Conservation (phyloP, 2,797 vertebrate species). For the Thaleichthys pacificus region DNA sequence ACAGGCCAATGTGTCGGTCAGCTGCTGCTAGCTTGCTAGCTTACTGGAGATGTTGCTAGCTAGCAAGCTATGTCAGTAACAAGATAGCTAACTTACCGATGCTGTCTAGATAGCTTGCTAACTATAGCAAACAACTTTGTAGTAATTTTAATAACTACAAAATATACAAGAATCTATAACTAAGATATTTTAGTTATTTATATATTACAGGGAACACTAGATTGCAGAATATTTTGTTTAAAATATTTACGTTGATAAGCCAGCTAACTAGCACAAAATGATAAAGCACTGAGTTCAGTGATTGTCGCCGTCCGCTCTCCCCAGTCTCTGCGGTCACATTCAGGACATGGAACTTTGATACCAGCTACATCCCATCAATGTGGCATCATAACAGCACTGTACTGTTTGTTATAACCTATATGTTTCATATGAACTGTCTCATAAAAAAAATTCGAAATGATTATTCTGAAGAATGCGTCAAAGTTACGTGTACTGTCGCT, state of each 20-base stretch:
- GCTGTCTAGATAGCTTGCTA: background rate
- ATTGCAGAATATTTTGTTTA: background rate
- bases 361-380: no score
- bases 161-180: background rate
- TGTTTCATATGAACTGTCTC: no score
- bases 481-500: no score
- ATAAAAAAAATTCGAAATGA: no score
- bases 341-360: no score
- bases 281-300: no score
- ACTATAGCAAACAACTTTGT: background rate
- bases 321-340: no score
- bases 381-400: no score
- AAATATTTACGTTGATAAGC: background rate
- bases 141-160: background rate
- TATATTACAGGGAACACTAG: background rate
- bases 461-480: no score
- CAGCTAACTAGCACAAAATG: background rate
- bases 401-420: no score
- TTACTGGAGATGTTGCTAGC: background rate
- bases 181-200: background rate
- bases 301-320: no score
- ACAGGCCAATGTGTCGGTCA: slow-evolving; percentile 52
- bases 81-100: background rate
- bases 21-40: slow-evolving; percentile 20
- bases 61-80: background rate